phyloP scores from a whole-genome alignment of 1,140 invertebrate genomes.

The Musca domestica region DNA sequence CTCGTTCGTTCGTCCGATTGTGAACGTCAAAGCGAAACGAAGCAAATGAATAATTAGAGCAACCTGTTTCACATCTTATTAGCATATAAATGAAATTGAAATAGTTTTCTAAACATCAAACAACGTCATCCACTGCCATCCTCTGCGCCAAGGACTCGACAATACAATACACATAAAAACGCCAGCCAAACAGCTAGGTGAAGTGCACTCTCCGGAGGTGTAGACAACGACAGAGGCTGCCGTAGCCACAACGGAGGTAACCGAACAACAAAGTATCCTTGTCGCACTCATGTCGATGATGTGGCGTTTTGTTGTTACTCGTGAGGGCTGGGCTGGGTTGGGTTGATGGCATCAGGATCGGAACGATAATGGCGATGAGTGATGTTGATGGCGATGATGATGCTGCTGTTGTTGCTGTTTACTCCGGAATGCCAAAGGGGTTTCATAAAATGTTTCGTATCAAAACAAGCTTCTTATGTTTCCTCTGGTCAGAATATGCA shows the following conservation, averaged over 20 bases:
- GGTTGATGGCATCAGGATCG: not conserved
- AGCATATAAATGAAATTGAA: conserved; percentile 26
- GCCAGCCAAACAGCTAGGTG: not conserved
- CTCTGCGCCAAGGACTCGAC: too few species aligned
- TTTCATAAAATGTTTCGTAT: conserved; percentile 13
- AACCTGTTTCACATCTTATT: conserved; percentile 22
- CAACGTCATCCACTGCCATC: not conserved
- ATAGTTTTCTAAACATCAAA: conserved; percentile 24
- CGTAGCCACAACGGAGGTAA: too few species aligned
- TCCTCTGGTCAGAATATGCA: conserved; percentile 5
- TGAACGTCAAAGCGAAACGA: conserved; percentile 8
- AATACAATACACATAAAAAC: not conserved
- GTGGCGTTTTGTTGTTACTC: too few species aligned
- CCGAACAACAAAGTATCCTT: too few species aligned
- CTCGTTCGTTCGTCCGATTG: not conserved
- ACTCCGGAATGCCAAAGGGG: conserved; percentile 14
- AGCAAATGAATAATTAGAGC: conserved; percentile 17
- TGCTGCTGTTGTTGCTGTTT: not conserved
- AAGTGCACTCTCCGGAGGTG: not conserved
- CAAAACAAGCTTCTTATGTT: conserved; percentile 12
- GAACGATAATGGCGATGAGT: not conserved
- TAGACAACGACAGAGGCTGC: too few species aligned
- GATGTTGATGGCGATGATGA: not conserved
- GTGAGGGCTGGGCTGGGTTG: conserved; percentile 1
- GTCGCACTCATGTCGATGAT: too few species aligned